Evolutionary conservation across 2,797 vertebrate genomes (phyloP).

Genomic region (Hapalemur alaotrensis): DNA sequence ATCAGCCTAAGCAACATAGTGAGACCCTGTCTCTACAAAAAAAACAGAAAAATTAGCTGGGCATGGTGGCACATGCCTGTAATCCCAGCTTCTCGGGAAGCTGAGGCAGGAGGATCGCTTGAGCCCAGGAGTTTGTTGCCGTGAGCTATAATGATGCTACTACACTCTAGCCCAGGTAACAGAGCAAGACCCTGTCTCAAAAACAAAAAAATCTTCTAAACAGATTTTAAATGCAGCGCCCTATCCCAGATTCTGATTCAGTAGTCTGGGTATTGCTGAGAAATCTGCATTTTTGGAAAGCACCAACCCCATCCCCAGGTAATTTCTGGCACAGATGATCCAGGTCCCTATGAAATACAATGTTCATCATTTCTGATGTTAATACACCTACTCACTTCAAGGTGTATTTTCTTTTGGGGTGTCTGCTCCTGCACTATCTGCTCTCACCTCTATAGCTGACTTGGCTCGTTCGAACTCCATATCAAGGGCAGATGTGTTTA

Average conservation of each 20-base stretch:
- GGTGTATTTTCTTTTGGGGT: too few relatives aligned
- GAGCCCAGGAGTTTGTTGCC: neutral
- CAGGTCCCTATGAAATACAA: neutral
- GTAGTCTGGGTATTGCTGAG: neutral
- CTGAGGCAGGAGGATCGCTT: neutral
- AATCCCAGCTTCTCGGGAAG: neutral
- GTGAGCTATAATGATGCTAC: neutral
- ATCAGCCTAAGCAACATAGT: neutral
- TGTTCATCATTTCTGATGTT: neutral
- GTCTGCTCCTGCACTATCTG: neutral
- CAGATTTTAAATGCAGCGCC: neutral
- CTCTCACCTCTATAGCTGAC: constrained; percentile 96
- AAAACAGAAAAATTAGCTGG: neutral
- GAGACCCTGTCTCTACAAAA: neutral
- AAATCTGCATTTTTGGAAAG: neutral
- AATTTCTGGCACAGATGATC: neutral
- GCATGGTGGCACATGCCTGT: neutral
- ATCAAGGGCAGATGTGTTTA: constrained; percentile 83
- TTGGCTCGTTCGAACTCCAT: constrained; percentile 97
- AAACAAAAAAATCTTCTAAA: neutral
- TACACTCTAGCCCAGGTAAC: neutral
- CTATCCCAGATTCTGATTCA: neutral
- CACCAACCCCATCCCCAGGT: neutral
- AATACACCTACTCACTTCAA: neutral
- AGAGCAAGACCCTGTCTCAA: neutral